Evolutionary conservation across 1,140 invertebrate species (phyloP), one percentile per base, ranked within the genome.

Genomic region (Heliothis virescens): DNA sequence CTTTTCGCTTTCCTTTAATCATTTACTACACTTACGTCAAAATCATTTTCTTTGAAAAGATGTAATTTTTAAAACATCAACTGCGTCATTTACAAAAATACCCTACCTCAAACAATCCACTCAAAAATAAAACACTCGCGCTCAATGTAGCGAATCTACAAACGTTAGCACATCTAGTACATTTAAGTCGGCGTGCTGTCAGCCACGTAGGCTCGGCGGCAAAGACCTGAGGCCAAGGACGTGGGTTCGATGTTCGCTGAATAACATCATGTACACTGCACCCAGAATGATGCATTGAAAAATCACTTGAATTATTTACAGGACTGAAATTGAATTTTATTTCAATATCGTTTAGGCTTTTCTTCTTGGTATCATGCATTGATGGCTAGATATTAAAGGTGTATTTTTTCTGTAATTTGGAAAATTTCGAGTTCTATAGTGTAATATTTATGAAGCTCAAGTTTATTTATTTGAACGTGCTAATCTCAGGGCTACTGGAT

Each of bases 231-330:
- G 79, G 79, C 75, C 82, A 81, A 81, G 82, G 82, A 81, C 82
- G 77, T 10, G 69, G 72, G 82, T 83, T 83, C 82, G 82, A 81
- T 76, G 82, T 55, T 71, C 79, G 59, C 52, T 72, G 72, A 82
- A 78, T 78, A 78, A 77, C 65, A 73, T 65, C 50, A 73, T 74
- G 72, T 74, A 21, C 72, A 74, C 29, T 74, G 72, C 72, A 74
- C 72, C 57, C 72, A 48, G 55, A 60, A 71, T 50, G 67, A 60
- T 74, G 72, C 72, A 74, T 74, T 74, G 57, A 60, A 60, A 74
- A 74, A 74, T 60, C 67, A 53, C 67, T 16, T 18, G 21, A 26
- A 41, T 60, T 74, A 57, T 60, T 74, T 74, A 48, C 72, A 74
- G 67, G 18, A 50, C 72, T 74, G 72, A 74, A 74, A 50, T 15